These are phyloP conservation scores for Drepana arcuata DNA, from an alignment of 1,140 invertebrate species.

Conservation along the genomic window DNA sequence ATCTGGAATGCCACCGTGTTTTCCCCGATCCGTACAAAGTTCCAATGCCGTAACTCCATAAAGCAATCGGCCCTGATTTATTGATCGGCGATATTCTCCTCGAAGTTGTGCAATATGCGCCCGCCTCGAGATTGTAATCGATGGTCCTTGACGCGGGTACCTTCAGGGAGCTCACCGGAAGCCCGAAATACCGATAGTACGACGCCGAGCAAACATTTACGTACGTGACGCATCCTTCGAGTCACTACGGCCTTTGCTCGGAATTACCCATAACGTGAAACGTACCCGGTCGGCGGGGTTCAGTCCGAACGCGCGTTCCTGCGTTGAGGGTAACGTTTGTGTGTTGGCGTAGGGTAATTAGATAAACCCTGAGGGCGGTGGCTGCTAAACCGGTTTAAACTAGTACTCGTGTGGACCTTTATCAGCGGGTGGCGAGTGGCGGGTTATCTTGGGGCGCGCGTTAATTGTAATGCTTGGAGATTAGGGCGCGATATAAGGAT, in stretches of 20 bases:
- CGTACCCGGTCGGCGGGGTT: slow-evolving; percentile 28
- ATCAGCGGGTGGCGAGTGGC: slow-evolving; percentile 63
- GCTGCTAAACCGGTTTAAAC: slow-evolving; percentile 64
- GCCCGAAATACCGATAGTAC: slow-evolving; percentile 44
- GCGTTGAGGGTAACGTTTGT: slow-evolving; percentile 30
- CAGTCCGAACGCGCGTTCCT: slow-evolving; percentile 26
- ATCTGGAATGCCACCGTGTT: slow-evolving; percentile 7
- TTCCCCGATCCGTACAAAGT: slow-evolving; percentile 11
- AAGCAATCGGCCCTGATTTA: slow-evolving; percentile 24
- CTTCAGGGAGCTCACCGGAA: slow-evolving; percentile 35
- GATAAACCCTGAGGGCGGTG: slow-evolving; percentile 58
- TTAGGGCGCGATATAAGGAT: slow-evolving; percentile 52
- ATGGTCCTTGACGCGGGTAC: slow-evolving; percentile 48
- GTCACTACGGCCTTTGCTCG: slow-evolving; percentile 25
- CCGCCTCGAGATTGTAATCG: slow-evolving; percentile 40
- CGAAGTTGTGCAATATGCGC: slow-evolving; percentile 52
- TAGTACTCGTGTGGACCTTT: slow-evolving; percentile 50
- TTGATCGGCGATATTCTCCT: slow-evolving; percentile 29
- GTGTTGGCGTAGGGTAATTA: slow-evolving; percentile 59
- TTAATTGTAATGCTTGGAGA: slow-evolving; percentile 68
- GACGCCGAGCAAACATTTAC: slow-evolving; percentile 45
- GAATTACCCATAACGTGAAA: slow-evolving; percentile 39
- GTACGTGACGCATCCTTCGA: slow-evolving; percentile 46
- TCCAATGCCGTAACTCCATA: slow-evolving; percentile 13
- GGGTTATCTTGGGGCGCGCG: slow-evolving; percentile 63